Evolutionary conservation across 1,140 invertebrate genomes (phyloP).

Genomic region (Drosophila littoralis): DNA sequence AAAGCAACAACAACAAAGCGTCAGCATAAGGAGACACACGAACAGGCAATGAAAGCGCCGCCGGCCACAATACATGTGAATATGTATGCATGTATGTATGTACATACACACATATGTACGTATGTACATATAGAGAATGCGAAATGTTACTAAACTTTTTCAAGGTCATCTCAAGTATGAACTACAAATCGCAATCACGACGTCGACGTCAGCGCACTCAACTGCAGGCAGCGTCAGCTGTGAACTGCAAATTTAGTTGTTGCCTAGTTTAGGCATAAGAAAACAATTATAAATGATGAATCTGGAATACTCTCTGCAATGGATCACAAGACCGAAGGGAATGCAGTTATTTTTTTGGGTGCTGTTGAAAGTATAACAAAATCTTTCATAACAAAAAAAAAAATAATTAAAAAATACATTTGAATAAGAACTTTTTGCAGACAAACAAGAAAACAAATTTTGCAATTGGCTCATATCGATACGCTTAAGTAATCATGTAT

Average conservation of each 20-base stretch:
- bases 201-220: constrained; percentile 9
- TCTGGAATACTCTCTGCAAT: not conserved
- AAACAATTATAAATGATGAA: not conserved
- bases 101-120: constrained; percentile 4
- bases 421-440: not conserved
- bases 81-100: not conserved
- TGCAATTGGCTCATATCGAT: not conserved
- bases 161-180: constrained; percentile 78
- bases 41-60: constrained; percentile 26
- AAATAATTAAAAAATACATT: not conserved
- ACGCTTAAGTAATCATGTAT: no score
- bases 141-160: constrained; percentile 81
- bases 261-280: not conserved
- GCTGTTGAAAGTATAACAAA: not conserved
- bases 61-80: constrained; percentile 7
- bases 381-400: not conserved
- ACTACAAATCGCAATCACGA: constrained; percentile 58
- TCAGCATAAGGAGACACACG: constrained; percentile 40
- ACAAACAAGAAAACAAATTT: no score
- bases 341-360: not conserved
- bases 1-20: constrained; percentile 35
- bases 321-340: constrained; percentile 5
- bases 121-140: constrained; percentile 41
- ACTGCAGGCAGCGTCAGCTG: constrained; percentile 19
- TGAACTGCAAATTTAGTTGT: not conserved